Evolutionary conservation across 2,888 invertebrate species (phyloP).

Genomic region (Drosophila bunnanda): DNA sequence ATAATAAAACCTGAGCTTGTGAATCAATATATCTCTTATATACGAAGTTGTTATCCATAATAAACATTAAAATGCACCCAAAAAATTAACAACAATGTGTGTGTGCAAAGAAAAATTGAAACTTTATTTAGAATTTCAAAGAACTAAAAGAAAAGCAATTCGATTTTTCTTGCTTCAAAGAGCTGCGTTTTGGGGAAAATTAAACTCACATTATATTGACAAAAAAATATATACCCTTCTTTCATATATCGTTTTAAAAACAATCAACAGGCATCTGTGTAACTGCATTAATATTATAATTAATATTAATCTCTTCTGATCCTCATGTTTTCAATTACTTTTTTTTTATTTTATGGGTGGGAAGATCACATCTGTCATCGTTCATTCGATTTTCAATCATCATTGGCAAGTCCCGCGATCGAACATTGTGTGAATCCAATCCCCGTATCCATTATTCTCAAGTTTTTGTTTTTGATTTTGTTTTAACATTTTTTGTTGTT

Average conservation of each 20-base stretch:
- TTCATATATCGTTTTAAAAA: conserved; percentile 44
- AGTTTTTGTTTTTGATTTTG: conserved; percentile 1
- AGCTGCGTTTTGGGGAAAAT: conserved; percentile 10
- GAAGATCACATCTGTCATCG: conserved; percentile 14
- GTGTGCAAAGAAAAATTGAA: conserved; percentile 47
- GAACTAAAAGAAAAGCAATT: neutral
- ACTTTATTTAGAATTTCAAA: conserved; percentile 60
- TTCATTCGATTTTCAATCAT: conserved; percentile 12
- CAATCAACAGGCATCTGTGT: conserved; percentile 41
- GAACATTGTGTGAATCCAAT: conserved; percentile 4
- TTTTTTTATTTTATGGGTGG: neutral
- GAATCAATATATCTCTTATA: neutral
- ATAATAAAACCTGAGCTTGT: neutral
- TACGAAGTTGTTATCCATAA: no score
- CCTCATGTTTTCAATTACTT: neutral
- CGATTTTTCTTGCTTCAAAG: conserved; percentile 15
- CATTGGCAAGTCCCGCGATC: conserved; percentile 25
- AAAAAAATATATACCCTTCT: conserved; percentile 34
- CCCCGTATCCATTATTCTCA: conserved; percentile 4
- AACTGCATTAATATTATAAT: conserved; percentile 35
- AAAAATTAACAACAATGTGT: conserved; percentile 20
- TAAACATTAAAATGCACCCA: neutral
- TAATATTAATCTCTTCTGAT: conserved; percentile 20
- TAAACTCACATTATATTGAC: conserved; percentile 38
- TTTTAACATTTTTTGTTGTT: neutral